Evolutionary conservation across 1,140 invertebrate species (phyloP), one percentile per base, ranked within the genome.

Genomic region (Leptinotarsa defecta): DNA sequence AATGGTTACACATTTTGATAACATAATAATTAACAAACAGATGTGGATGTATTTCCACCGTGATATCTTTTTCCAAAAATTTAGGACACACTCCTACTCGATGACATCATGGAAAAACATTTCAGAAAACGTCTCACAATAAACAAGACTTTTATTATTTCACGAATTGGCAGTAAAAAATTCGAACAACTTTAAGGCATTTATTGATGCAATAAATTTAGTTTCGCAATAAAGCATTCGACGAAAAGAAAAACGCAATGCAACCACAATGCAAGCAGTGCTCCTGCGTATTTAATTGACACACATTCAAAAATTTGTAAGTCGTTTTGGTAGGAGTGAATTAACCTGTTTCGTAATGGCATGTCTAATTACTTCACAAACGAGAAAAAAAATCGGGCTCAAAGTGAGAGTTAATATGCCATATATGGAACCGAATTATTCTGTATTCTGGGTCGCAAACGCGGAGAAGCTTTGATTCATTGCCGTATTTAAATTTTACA

Each of bases 331-430:
- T 57, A 57, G 52, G n/a, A 57, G 52, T 19, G 52, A 57, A 57
- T 57, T 57, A 57, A 57, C 52, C n/a, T 19, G 52, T n/a, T 57
- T 57, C 17, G 52, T 57, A 57, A 57, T 57, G 52, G n/a, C 52
- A 57, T 0, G 52, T n/a, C 52, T 57, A 57, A 57, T 57, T 57
- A 57, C 52, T 3, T 57, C 52, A 57, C 52, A 57, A 15, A 57
- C 52, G 52, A 57, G 52, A 57, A 57, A 57, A n/a, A 57, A 57
- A 57, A 57, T 57, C 52, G 52, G n/a, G 52, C 52, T 57, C 52
- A 57, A 57, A 57, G 52, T 57, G 52, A 57, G 52, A 57, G 52
- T 57, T 57, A 57, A 57, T 57, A 19, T 57, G 52, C 52, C 52
- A 57, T 57, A 57, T 57, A 57, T 17, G 52, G 52, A 13, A 57